A percentile compares a stretch with the other conserved stretches of the same genome.
phyloP scores from a whole-genome alignment of 2,888 invertebrate species.

The Plagodis dolabraria region DNA sequence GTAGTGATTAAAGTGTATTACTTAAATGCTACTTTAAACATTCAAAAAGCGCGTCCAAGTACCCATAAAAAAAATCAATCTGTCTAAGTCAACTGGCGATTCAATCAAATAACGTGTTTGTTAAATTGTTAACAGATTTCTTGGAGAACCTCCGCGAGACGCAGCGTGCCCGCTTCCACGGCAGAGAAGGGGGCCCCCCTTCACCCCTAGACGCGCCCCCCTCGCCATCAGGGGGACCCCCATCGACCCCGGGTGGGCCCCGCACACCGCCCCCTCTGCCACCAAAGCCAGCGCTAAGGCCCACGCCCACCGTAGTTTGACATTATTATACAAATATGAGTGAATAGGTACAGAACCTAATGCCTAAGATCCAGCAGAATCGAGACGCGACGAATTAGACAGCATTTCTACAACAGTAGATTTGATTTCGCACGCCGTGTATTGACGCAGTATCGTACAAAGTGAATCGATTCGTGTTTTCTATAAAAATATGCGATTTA shows the following conservation, averaged over 20 bases:
- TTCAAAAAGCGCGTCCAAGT: background rate
- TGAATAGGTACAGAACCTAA: no score
- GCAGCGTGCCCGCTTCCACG: constrained; percentile 58
- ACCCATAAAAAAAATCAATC: background rate
- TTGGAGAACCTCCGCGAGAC: constrained; percentile 75
- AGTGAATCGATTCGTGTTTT: no score
- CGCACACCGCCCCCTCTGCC: constrained; percentile 69
- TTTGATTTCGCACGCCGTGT: no score
- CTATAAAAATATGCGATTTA: no score
- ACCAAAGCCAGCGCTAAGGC: constrained; percentile 62
- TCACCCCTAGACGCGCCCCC: constrained; percentile 51
- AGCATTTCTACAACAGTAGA: no score
- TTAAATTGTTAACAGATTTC: constrained; percentile 58
- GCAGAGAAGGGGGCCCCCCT: constrained; percentile 47
- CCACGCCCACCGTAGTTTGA: constrained; percentile 64
- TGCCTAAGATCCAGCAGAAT: no score
- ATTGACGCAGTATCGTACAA: no score
- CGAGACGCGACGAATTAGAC: no score
- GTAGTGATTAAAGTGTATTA: no score
- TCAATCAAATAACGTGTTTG: background rate
- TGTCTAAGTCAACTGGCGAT: background rate
- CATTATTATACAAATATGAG: background rate
- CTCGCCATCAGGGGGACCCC: constrained; percentile 20
- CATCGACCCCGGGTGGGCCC: constrained; percentile 42
- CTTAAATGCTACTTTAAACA: no score